A percentile compares a stretch with the other conserved stretches of the same genome.
phyloP scores from a whole-genome alignment of 2,888 invertebrate species.

The Glaucopsyche alexis region DNA sequence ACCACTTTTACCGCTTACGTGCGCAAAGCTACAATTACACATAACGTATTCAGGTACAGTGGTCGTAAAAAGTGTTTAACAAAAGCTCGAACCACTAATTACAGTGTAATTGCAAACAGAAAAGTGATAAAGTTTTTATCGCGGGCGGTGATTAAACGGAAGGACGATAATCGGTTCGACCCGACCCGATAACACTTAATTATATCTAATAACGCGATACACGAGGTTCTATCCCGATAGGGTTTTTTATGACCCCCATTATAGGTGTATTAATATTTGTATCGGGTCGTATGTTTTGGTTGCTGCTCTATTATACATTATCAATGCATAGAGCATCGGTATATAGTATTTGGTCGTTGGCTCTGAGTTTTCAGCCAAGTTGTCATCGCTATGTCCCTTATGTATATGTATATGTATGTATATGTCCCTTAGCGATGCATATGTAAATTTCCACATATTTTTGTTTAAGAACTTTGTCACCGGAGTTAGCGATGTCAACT shows the following conservation, averaged over 20 bases:
- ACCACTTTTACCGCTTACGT: background rate
- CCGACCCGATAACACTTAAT: constrained; percentile 3
- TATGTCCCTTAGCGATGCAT: no score
- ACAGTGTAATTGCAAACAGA: constrained; percentile 13
- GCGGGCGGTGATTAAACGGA: constrained; percentile 22
- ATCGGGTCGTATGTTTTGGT: background rate
- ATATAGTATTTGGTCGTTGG: no score
- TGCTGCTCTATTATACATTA: no score
- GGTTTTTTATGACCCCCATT: constrained; percentile 11
- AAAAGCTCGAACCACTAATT: constrained; percentile 11
- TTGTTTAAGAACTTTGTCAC: no score
- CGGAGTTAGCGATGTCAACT: no score
- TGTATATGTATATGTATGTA: no score
- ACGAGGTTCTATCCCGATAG: background rate
- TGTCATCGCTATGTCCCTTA: no score
- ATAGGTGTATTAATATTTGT: constrained; percentile 5
- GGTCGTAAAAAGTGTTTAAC: constrained; percentile 10
- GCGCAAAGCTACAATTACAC: background rate
- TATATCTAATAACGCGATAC: constrained; percentile 20
- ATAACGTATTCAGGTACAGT: constrained; percentile 15
- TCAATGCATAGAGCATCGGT: no score
- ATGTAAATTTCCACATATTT: no score
- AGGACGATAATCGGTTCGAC: background rate
- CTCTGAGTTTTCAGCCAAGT: no score
- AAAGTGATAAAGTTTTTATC: constrained; percentile 29